phyloP scores from a whole-genome alignment of 2,797 vertebrate genomes.

The Megaceryle alcyon region DNA sequence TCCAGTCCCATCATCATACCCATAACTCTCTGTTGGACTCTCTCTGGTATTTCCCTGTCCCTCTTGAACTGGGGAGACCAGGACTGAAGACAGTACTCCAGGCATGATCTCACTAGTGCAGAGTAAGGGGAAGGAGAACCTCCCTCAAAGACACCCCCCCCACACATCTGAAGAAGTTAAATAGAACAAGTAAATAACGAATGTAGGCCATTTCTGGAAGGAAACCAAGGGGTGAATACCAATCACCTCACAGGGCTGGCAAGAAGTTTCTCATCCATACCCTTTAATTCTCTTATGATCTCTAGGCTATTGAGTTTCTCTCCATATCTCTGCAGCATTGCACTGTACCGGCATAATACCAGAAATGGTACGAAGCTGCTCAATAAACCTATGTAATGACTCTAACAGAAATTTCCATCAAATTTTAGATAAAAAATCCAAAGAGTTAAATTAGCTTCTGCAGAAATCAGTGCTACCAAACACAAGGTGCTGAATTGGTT shows the following conservation, averaged over 20 bases:
- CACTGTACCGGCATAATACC: too few relatives aligned
- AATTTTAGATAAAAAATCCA: background rate
- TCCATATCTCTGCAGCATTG: too few relatives aligned
- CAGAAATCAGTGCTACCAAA: background rate
- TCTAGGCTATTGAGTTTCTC: background rate
- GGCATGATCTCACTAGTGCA: too few relatives aligned
- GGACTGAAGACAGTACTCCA: too few relatives aligned
- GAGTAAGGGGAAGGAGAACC: too few relatives aligned
- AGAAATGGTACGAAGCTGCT: too few relatives aligned
- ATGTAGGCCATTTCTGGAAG: background rate
- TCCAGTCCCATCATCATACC: too few relatives aligned
- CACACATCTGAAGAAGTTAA: background rate
- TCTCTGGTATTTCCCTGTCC: too few relatives aligned
- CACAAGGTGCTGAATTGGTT: background rate
- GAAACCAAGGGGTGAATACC: background rate
- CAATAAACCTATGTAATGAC: background rate
- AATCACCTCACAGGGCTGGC: background rate
- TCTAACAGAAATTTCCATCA: background rate
- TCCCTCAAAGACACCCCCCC: background rate
- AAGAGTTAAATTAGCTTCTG: background rate
- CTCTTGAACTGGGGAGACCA: too few relatives aligned
- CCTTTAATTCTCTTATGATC: background rate
- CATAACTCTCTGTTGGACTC: too few relatives aligned
- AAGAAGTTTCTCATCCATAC: background rate
- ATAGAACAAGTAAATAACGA: background rate